Conservation (phyloP, 2,888 invertebrate species). For the Drosophila paracracens region DNA sequence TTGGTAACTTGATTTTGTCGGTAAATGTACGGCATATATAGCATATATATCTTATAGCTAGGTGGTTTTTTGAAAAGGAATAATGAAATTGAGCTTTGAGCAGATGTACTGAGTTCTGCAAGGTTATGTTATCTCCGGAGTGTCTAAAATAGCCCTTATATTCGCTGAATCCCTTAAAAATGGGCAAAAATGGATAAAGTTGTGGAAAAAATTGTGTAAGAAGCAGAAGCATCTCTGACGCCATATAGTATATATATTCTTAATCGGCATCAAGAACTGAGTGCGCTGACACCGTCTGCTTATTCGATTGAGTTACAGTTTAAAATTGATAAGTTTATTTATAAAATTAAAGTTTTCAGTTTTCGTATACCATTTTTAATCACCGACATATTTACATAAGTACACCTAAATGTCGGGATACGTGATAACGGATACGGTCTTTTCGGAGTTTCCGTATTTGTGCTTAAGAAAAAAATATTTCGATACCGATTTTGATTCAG, state of each 20-base stretch:
- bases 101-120: not conserved
- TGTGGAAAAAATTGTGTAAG: not conserved
- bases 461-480: not conserved
- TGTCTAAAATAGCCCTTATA: not conserved
- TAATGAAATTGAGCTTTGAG: not conserved
- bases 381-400: not conserved
- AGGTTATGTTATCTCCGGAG: not conserved
- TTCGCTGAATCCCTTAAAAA: not conserved
- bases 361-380: not conserved
- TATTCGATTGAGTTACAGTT: not conserved
- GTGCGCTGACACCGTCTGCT: fast-evolving
- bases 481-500: not conserved
- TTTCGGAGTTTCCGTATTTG: too few species aligned
- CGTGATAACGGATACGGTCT: too few species aligned
- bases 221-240: not conserved
- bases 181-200: not conserved
- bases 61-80: fast-evolving
- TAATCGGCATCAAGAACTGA: not conserved
- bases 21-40: not conserved
- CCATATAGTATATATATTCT: not conserved
- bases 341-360: too few species aligned
- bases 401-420: not conserved
- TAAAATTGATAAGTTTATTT: too few species aligned
- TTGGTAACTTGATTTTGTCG: not conserved
- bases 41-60: not conserved